Conservation (phyloP, 2,888 invertebrate genomes). For the Drosophila pseudotalamancana region DNA sequence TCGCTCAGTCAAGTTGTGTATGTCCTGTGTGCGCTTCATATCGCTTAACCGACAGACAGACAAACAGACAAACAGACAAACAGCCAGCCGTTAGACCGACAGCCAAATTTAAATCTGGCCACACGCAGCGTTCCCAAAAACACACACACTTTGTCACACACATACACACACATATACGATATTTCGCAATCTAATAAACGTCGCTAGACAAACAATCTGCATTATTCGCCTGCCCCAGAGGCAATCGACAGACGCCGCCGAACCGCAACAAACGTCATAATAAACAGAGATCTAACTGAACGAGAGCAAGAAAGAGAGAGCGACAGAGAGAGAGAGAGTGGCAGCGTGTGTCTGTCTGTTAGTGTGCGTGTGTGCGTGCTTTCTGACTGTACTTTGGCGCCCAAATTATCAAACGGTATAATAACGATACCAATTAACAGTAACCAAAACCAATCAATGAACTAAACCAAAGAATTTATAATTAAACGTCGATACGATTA, state of each 20-base stretch:
- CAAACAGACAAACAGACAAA: slow-evolving; percentile 3
- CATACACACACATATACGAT: background rate
- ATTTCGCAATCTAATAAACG: slow-evolving; percentile 39
- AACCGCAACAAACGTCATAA: slow-evolving; percentile 53
- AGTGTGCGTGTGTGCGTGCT: slow-evolving; percentile 8
- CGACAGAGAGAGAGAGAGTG: slow-evolving; percentile 1
- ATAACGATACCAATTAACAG: slow-evolving; percentile 46
- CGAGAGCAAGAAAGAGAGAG: background rate
- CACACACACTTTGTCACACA: background rate
- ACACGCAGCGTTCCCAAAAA: background rate
- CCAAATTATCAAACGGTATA: slow-evolving; percentile 45
- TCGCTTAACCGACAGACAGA: slow-evolving; percentile 5
- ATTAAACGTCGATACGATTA: slow-evolving; percentile 49
- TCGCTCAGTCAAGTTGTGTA: slow-evolving; percentile 77
- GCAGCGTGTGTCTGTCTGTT: background rate
- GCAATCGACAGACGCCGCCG: slow-evolving; percentile 37
- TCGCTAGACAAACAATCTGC: slow-evolving; percentile 46
- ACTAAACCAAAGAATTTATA: slow-evolving; percentile 52
- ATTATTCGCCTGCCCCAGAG: slow-evolving; percentile 42
- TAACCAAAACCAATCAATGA: slow-evolving; percentile 48
- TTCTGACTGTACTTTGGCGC: slow-evolving; percentile 72
- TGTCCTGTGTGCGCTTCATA: slow-evolving; percentile 60
- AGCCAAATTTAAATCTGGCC: slow-evolving; percentile 7
- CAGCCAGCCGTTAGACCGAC: slow-evolving; percentile 27
- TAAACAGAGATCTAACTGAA: slow-evolving; percentile 42